phyloP scores from a whole-genome alignment of 2,113 vertebrate species.

The Catharus minimus region DNA sequence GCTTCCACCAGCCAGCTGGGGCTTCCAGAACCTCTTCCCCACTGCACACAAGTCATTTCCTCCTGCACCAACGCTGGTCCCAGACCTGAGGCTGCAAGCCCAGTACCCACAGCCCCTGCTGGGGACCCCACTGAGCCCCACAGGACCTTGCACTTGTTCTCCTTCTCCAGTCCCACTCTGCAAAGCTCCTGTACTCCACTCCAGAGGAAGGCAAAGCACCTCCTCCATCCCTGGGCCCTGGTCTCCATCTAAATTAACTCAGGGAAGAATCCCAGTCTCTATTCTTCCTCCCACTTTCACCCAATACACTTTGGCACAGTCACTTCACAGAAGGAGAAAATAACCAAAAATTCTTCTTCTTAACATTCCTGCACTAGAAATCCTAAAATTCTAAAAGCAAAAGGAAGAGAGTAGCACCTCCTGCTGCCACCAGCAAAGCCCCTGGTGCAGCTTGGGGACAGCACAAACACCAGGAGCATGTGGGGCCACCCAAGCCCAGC shows the following conservation, averaged over 20 bases:
- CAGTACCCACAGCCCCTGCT: neutral
- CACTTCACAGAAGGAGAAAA: neutral
- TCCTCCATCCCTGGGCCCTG: neutral
- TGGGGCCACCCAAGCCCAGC: neutral
- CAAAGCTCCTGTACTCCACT: neutral
- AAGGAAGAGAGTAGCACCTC: neutral
- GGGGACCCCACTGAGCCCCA: neutral
- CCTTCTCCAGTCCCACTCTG: neutral
- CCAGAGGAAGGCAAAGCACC: neutral
- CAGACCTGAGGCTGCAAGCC: neutral
- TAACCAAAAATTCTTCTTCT: neutral
- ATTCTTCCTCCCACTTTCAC: neutral
- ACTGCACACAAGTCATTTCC: neutral
- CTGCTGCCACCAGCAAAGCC: neutral
- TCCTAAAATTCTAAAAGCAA: neutral
- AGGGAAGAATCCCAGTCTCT: neutral
- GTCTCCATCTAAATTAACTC: neutral
- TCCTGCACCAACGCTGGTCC: neutral
- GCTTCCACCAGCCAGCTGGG: neutral
- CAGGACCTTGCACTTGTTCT: neutral
- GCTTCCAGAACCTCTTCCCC: neutral
- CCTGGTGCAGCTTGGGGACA: rapidly evolving
- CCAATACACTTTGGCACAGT: rapidly evolving
- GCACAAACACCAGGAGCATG: rapidly evolving
- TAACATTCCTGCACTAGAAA: neutral